Percentiles rank a stretch among this genome's conserved stretches.
Evolutionary conservation across 2,888 invertebrate genomes (phyloP).

Genomic region (Emmelina monodactyla): DNA sequence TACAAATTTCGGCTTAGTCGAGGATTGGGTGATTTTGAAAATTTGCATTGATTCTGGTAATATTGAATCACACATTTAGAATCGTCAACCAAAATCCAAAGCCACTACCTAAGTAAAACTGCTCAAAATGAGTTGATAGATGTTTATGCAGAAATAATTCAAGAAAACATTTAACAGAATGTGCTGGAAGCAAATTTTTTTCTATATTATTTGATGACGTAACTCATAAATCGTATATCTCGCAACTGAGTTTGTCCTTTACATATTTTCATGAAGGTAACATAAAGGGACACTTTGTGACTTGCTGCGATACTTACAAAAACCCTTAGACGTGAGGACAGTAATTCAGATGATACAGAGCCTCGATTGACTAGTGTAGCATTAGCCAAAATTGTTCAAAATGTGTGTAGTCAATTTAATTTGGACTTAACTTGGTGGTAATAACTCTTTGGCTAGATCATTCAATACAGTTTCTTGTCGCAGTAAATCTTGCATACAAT

Average conservation of each 20-base stretch:
- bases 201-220: constrained; percentile 23
- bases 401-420: too few relatives aligned
- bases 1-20: too few relatives aligned
- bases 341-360: constrained; percentile 10
- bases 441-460: too few relatives aligned
- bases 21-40: too few relatives aligned
- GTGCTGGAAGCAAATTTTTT: constrained; percentile 13
- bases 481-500: too few relatives aligned
- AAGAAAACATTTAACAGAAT: constrained; percentile 12
- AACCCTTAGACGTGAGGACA: constrained; percentile 8
- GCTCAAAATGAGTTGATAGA: constrained; percentile 11
- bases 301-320: constrained; percentile 10
- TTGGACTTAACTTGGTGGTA: too few relatives aligned
- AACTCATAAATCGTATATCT: constrained; percentile 16
- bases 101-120: constrained; percentile 13
- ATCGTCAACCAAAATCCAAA: constrained; percentile 9
- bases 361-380: too few relatives aligned
- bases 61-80: constrained; percentile 11
- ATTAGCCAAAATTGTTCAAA: too few relatives aligned
- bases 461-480: too few relatives aligned
- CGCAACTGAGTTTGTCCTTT: constrained; percentile 19
- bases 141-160: constrained; percentile 13
- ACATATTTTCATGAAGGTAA: constrained; percentile 16
- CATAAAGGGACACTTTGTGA: constrained; percentile 12
- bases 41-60: constrained; percentile 13